Conservation (phyloP, 2,113 vertebrate genomes). For the Phalacrocorax brasilianus region DNA sequence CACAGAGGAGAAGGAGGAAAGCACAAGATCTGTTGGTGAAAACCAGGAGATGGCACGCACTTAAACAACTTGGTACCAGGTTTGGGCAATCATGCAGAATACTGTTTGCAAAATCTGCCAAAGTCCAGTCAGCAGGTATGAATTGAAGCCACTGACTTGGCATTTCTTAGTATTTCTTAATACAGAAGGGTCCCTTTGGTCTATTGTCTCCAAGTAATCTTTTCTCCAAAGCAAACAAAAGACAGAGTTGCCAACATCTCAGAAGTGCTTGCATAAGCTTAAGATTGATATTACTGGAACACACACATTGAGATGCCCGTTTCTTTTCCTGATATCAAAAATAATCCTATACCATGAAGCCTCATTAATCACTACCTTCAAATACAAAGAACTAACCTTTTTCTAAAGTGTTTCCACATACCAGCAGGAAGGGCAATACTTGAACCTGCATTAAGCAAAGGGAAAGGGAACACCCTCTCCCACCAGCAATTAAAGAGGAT, state of each 20-base stretch:
- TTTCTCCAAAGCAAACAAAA: not conserved
- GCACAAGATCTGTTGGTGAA: not conserved
- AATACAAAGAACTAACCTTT: not conserved
- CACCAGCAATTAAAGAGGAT: conserved; percentile 23
- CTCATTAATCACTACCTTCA: not conserved
- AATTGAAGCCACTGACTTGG: not conserved
- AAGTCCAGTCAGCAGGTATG: not conserved
- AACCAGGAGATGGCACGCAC: not conserved
- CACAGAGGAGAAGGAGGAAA: not conserved
- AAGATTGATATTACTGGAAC: not conserved
- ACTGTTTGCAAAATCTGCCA: not conserved
- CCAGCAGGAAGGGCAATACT: not conserved
- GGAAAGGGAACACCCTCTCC: conserved; percentile 1
- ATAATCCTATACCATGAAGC: not conserved
- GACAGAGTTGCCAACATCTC: not conserved
- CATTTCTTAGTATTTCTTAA: not conserved
- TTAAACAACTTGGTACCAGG: not conserved
- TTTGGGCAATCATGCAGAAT: not conserved
- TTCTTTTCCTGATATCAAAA: not conserved
- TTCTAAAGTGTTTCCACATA: not conserved
- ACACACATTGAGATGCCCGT: not conserved
- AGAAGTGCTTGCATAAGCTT: not conserved
- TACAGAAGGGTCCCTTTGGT: not conserved
- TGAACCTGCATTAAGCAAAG: not conserved
- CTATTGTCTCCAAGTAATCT: not conserved